A percentile compares a stretch with the other conserved stretches of the same genome.
Conservation (phyloP, 2,888 invertebrate genomes). For the Eilema griseolum region DNA sequence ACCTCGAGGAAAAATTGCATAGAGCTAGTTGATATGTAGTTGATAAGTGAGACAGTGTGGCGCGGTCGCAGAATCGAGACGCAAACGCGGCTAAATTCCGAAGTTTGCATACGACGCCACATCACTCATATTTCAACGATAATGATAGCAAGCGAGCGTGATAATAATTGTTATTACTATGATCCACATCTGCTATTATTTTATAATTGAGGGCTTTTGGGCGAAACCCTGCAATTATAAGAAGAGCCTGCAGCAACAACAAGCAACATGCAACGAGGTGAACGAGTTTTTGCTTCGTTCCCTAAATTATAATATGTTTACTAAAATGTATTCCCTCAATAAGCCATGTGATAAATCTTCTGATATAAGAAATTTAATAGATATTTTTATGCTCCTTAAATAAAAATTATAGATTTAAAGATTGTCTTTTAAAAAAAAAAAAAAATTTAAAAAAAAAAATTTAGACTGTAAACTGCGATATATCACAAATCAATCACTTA, state of each 20-base stretch:
- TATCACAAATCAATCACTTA: conserved; percentile 19
- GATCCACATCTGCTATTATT: conserved; percentile 87
- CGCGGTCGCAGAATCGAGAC: conserved; percentile 41
- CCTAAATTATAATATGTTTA: conserved; percentile 80
- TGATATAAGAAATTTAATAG: conserved; percentile 44
- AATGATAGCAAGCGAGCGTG: conserved; percentile 84
- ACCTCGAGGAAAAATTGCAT: background rate
- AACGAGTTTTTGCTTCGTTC: conserved; percentile 77
- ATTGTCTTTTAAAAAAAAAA: conserved; percentile 18
- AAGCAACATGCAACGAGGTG: conserved; percentile 80
- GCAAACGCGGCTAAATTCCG: conserved; percentile 64
- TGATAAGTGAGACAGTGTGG: conserved; percentile 50
- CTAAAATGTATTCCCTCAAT: conserved; percentile 64
- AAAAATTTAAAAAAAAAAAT: too few relatives aligned
- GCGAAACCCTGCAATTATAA: conserved; percentile 86
- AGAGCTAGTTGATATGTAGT: conserved; percentile 35
- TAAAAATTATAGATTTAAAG: background rate
- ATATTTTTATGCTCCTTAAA: conserved; percentile 27
- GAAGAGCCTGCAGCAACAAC: conserved; percentile 81
- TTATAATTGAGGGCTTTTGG: conserved; percentile 87
- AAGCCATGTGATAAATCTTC: conserved; percentile 58
- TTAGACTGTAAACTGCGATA: too few relatives aligned
- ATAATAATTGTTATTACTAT: conserved; percentile 87
- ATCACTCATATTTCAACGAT: conserved; percentile 83
- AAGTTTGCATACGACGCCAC: conserved; percentile 79